Evolutionary conservation across 2,113 vertebrate species (phyloP), one percentile per base, ranked within the genome.

Genomic region (Zosterops lateralis): DNA sequence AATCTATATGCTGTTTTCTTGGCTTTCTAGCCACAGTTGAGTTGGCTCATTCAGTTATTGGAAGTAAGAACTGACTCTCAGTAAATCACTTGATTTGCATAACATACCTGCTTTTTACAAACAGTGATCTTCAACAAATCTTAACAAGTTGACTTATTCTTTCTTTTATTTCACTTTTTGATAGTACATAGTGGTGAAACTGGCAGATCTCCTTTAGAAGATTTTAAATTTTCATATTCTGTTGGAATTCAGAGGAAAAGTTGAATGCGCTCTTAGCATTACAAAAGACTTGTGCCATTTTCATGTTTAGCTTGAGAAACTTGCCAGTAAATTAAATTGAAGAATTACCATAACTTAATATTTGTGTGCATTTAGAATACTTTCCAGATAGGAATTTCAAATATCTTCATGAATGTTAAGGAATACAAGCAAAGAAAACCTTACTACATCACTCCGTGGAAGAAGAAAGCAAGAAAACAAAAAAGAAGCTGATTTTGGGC

Each of bases 1-100:
- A 87, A 78, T 95, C 87, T 96, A 70, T 76, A 58, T 95, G 77
- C 91, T 95, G 87, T 91, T 96, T 92, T 93, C 78, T 96, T 96
- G 94, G 91, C 95, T 95, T 93, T 85, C 91, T 85, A 96, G 67
- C 40, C 70, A 71, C 24, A 51, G 62, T 31, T 76, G 74, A 93
- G 34, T 92, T 96, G 94, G 93, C 89, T 95, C 64, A 91, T 91
- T 31, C 72, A 62, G 58, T 93, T 93, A 89, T 34, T 91, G 87
- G 89, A 93, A 90, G 83, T 86, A 91, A 84, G 77, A 95, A 92
- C 58, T 89, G 77, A 94, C 45, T 92, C 50, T 92, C 82, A 93
- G 84, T 83, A 95, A 91, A 93, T 79, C 71, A 68, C 40, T 91
- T 66, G 24, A 93, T 95, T 96, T 95, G 66, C 94, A 96, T 95